These are phyloP conservation scores for Actinopyga echinites DNA, from an alignment of 53 echinoderm and acorn worm genomes.

Conservation along the genomic window DNA sequence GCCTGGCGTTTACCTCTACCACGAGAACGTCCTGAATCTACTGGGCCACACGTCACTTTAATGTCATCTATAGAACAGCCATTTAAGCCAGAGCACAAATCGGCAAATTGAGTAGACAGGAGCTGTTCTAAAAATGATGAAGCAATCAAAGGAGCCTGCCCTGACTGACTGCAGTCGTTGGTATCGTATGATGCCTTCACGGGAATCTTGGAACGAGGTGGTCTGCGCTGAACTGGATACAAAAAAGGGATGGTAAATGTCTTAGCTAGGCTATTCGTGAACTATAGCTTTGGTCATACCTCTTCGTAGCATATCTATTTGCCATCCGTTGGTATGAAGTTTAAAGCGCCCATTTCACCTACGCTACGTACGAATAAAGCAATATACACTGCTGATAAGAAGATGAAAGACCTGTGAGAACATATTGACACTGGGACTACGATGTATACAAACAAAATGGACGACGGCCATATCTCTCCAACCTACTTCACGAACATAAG, in stretches of 20 bases:
- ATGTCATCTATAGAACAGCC: conserved; percentile 64
- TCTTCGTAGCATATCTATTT: too few relatives aligned
- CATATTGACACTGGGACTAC: too few relatives aligned
- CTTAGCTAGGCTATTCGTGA: too few relatives aligned
- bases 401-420: too few relatives aligned
- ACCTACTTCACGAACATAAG: too few relatives aligned
- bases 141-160: conserved; percentile 6
- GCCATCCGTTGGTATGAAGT: too few relatives aligned
- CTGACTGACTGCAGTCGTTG: neutral
- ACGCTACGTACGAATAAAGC: too few relatives aligned
- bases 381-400: too few relatives aligned
- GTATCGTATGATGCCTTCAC: neutral
- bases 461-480: too few relatives aligned
- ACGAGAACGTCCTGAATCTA: neutral
- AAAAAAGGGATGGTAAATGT: neutral
- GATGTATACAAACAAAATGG: too few relatives aligned
- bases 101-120: conserved; percentile 11
- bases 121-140: conserved; percentile 7
- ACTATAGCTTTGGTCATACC: too few relatives aligned
- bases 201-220: conserved; percentile 3
- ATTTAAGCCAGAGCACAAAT: neutral
- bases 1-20: conserved; percentile 8
- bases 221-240: conserved; percentile 11
- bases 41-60: conserved; percentile 65
- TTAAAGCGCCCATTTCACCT: too few relatives aligned